Evolutionary conservation across 2,797 vertebrate genomes (phyloP).

Genomic region (Channallabes apus): DNA sequence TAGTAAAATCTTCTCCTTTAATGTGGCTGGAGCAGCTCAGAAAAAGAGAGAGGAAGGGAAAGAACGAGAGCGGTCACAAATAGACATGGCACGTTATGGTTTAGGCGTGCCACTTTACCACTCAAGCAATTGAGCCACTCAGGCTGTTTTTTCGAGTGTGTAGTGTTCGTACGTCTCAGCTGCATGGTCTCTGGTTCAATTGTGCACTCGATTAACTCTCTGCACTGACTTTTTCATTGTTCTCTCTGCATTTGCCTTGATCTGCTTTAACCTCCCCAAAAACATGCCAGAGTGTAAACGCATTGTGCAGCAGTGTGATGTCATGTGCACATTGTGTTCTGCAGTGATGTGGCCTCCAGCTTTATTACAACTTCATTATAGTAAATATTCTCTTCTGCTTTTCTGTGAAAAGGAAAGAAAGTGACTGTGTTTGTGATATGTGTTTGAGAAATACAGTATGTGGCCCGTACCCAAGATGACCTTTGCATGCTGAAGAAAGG

Average conservation of each 20-base stretch:
- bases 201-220: neutral
- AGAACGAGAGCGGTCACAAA: no score
- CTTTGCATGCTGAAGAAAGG: neutral
- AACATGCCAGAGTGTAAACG: neutral
- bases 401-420: neutral
- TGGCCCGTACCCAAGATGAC: neutral
- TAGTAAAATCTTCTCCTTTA: neutral
- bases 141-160: no score
- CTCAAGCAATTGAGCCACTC: no score
- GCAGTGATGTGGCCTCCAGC: neutral
- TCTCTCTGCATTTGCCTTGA: no score
- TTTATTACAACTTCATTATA: no score
- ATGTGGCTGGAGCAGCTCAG: neutral
- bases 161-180: no score
- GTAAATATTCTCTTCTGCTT: neutral
- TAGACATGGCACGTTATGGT: no score
- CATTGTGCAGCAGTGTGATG: neutral
- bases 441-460: neutral
- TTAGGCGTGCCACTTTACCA: no score
- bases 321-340: neutral
- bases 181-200: neutral
- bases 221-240: neutral
- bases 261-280: neutral
- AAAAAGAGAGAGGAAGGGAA: no score
- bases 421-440: neutral